Percentiles rank a stretch among this genome's conserved stretches.
These are phyloP conservation scores for Stenodera caucasica DNA, from an alignment of 2,888 invertebrate genomes.

Conservation along the genomic window DNA sequence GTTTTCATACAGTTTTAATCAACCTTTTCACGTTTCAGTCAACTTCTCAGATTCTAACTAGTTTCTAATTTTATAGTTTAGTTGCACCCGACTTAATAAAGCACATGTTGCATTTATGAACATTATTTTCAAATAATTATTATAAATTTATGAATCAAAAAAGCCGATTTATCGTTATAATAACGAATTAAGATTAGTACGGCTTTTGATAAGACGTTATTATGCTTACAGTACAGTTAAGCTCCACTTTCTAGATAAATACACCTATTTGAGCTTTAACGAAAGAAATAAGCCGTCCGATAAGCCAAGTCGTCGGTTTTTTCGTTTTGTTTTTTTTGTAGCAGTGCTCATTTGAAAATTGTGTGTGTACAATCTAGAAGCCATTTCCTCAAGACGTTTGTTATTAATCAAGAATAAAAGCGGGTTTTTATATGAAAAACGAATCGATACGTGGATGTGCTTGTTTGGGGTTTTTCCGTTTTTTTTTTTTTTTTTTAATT, in stretches of 20 bases:
- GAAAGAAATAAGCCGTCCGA: too few species aligned
- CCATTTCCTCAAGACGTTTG: neutral
- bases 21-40: neutral
- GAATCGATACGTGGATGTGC: neutral
- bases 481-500: neutral
- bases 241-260: too few species aligned
- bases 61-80: neutral
- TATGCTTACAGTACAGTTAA: constrained; percentile 14
- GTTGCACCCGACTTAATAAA: neutral
- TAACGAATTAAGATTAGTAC: too few species aligned
- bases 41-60: neutral
- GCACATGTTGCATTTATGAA: constrained; percentile 7
- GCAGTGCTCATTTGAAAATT: neutral
- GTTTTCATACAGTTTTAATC: neutral
- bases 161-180: too few species aligned
- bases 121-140: too few species aligned
- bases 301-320: too few species aligned
- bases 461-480: neutral
- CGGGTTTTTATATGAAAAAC: neutral
- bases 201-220: constrained; percentile 27
- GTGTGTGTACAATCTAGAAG: neutral
- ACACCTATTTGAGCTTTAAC: too few species aligned
- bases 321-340: too few species aligned
- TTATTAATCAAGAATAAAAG: neutral
- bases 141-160: too few species aligned